phyloP scores from a whole-genome alignment of 2,113 vertebrate species.

The Thermophis baileyi region DNA sequence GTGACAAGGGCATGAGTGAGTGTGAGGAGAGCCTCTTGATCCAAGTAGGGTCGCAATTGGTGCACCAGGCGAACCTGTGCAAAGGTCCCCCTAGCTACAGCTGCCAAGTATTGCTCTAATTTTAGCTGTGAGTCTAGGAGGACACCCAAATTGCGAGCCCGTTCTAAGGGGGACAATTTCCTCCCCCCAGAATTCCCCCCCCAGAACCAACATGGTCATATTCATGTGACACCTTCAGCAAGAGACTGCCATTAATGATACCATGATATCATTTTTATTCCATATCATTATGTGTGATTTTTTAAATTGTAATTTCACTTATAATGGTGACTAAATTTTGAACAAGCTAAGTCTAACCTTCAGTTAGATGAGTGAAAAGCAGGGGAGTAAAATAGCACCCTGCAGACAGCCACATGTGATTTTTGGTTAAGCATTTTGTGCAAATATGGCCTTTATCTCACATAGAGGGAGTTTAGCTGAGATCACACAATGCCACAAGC shows the following conservation, averaged over 20 bases:
- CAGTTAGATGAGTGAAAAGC: background rate
- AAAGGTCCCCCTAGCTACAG: too few species aligned
- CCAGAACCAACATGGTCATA: background rate
- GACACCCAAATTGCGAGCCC: too few species aligned
- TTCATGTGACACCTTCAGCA: background rate
- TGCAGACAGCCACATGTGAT: background rate
- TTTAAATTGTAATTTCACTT: background rate
- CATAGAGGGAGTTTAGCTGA: background rate
- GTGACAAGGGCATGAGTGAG: too few species aligned
- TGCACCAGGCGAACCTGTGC: too few species aligned
- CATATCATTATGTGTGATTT: background rate
- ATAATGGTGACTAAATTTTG: background rate
- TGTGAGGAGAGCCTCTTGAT: too few species aligned
- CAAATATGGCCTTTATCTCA: background rate
- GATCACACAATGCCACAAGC: background rate
- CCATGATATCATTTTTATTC: background rate
- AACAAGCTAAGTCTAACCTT: background rate
- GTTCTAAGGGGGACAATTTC: too few species aligned
- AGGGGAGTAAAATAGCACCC: background rate
- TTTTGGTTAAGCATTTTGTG: background rate
- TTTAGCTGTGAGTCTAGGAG: too few species aligned
- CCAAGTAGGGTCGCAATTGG: too few species aligned
- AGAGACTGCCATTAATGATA: background rate
- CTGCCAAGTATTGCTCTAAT: too few species aligned
- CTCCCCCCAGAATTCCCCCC: too few species aligned